Percentiles rank a stretch among this genome's conserved stretches.
phyloP scores from a whole-genome alignment of 2,888 invertebrate species.

The Parelbella ahira region DNA sequence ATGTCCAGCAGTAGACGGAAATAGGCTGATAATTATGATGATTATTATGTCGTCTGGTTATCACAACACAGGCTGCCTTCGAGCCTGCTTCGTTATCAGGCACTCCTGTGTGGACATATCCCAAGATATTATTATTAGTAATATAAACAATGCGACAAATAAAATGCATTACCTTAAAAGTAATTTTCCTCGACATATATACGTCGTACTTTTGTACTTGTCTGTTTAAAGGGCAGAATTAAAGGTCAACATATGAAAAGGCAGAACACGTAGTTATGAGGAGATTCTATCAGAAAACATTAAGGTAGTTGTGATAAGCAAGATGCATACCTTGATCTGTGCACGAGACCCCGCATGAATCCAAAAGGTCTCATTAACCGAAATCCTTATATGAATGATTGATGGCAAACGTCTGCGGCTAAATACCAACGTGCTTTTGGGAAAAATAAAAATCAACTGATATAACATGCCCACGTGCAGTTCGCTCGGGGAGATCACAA shows the following conservation, averaged over 20 bases:
- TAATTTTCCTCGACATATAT: too few species aligned
- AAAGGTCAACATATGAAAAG: conserved; percentile 17
- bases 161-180: too few species aligned
- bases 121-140: too few species aligned
- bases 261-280: conserved; percentile 29
- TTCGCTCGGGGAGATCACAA: conserved; percentile 31
- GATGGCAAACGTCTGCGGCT: conserved; percentile 34
- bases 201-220: too few species aligned
- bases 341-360: conserved; percentile 29
- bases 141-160: too few species aligned
- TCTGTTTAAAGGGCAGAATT: conserved; percentile 23
- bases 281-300: conserved; percentile 33
- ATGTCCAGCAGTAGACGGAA: too few species aligned
- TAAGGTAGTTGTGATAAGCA: conserved; percentile 30
- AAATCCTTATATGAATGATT: conserved; percentile 45
- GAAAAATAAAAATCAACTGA: conserved; percentile 22
- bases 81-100: too few species aligned
- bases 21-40: too few species aligned
- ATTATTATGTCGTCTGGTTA: too few species aligned
- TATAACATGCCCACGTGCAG: conserved; percentile 22
- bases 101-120: too few species aligned
- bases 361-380: conserved; percentile 49
- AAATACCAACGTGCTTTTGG: conserved; percentile 18
- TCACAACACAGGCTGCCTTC: too few species aligned
- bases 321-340: conserved; percentile 22